Evolutionary conservation across 2,113 vertebrate genomes (phyloP).

Genomic region (Etheostoma cragini): DNA sequence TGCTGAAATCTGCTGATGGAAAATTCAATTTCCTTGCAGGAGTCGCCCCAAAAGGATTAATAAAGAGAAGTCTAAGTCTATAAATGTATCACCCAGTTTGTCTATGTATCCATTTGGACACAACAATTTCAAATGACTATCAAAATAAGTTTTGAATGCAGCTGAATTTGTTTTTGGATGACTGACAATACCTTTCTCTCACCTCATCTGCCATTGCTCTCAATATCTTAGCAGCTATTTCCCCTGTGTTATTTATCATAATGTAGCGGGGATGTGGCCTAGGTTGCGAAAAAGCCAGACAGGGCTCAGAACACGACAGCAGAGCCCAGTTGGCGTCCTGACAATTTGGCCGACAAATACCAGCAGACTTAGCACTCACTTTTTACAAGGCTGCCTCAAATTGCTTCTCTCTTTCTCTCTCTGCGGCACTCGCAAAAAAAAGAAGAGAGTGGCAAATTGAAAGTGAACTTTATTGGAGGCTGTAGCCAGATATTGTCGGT

Average conservation of each 20-base stretch:
- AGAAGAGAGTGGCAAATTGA: conserved; percentile 76
- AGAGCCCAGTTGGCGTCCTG: conserved; percentile 80
- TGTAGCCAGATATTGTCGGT: conserved; percentile 66
- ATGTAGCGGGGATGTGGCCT: conserved; percentile 43
- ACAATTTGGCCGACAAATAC: conserved; percentile 83
- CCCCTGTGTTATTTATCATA: conserved; percentile 16
- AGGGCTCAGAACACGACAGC: conserved; percentile 72
- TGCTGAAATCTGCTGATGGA: too few species aligned
- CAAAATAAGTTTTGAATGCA: neutral
- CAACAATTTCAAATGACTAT: neutral
- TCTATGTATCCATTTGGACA: neutral
- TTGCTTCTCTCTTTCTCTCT: conserved; percentile 75
- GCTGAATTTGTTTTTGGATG: neutral
- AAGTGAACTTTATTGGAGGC: conserved; percentile 79
- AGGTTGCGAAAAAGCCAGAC: conserved; percentile 71
- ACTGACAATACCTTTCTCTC: neutral
- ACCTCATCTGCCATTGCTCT: neutral
- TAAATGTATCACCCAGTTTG: neutral
- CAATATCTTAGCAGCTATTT: conserved; percentile 8
- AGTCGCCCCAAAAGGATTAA: too few species aligned
- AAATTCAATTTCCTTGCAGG: too few species aligned
- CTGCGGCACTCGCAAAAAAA: conserved; percentile 65
- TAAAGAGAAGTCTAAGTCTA: too few species aligned
- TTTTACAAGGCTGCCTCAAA: conserved; percentile 81
- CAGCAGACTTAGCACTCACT: conserved; percentile 82